Percentiles rank a stretch among this genome's conserved stretches.
Conservation (phyloP, 1,140 invertebrate genomes). For the Charaxes varanes region DNA sequence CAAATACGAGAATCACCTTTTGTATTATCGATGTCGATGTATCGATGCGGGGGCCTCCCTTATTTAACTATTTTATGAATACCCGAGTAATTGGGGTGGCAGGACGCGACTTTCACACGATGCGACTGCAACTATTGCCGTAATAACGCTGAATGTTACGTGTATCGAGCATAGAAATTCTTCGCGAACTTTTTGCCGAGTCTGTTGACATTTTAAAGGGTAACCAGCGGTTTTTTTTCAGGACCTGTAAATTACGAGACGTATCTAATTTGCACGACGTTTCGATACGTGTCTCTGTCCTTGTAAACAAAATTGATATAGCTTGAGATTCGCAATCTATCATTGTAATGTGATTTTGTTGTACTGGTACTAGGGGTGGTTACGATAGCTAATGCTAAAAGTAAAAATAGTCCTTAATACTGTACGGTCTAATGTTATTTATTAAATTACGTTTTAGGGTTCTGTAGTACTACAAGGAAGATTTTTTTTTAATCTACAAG, state of each 20-base stretch:
- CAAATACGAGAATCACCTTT: no score
- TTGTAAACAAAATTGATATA: no score
- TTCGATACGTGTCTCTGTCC: no score
- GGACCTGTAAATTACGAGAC: background rate
- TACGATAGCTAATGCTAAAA: no score
- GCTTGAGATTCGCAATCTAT: no score
- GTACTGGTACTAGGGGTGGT: no score
- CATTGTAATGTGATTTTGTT: no score
- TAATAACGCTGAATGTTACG: conserved; percentile 17
- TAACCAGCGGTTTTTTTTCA: background rate
- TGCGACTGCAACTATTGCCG: conserved; percentile 32
- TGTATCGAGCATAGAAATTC: conserved; percentile 7
- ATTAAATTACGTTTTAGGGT: no score
- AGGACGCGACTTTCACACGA: conserved; percentile 65
- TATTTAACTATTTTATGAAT: conserved; percentile 57
- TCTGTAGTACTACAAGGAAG: no score
- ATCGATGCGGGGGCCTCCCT: conserved; percentile 7
- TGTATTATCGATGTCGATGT: conserved; percentile 29
- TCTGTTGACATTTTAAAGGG: conserved; percentile 15
- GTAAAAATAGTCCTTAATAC: no score
- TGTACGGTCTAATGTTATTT: no score
- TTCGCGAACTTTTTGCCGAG: conserved; percentile 11
- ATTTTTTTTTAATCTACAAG: no score
- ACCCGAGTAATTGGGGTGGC: conserved; percentile 54
- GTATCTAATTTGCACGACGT: background rate